Evolutionary conservation across 2,797 vertebrate genomes (phyloP).

Genomic region (Cossypha heuglini): DNA sequence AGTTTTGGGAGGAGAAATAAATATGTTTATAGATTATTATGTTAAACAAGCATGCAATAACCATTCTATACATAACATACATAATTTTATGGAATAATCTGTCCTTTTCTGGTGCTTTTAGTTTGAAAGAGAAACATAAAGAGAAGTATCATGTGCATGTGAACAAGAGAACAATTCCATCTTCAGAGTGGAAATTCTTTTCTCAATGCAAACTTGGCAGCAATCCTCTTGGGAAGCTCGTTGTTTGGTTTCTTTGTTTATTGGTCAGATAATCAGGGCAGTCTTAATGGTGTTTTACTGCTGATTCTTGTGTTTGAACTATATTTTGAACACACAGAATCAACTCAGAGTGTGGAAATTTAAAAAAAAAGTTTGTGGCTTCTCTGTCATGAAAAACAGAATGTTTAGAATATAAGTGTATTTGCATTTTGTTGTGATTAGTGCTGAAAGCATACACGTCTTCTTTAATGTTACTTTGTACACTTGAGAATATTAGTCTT

Average conservation of each 20-base stretch:
- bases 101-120: not conserved
- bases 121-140: not conserved
- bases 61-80: not conserved
- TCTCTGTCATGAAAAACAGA: too few relatives aligned
- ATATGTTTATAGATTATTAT: not conserved
- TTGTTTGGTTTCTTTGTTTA: not conserved
- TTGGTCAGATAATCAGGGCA: not conserved
- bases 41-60: not conserved
- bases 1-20: not conserved
- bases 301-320: not conserved
- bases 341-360: not conserved
- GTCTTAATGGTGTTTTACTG: not conserved
- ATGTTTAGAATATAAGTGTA: too few relatives aligned
- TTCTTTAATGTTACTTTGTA: too few relatives aligned
- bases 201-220: not conserved
- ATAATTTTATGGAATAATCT: not conserved
- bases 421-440: too few relatives aligned
- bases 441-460: too few relatives aligned
- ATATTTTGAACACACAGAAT: not conserved
- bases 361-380: not conserved
- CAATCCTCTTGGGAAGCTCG: not conserved
- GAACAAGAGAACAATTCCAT: not conserved
- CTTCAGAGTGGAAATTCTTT: not conserved
- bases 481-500: too few relatives aligned
- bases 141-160: not conserved